Base-by-base conservation (phyloP, 2,888 invertebrate genomes). In the Troides aeacus region DNA sequence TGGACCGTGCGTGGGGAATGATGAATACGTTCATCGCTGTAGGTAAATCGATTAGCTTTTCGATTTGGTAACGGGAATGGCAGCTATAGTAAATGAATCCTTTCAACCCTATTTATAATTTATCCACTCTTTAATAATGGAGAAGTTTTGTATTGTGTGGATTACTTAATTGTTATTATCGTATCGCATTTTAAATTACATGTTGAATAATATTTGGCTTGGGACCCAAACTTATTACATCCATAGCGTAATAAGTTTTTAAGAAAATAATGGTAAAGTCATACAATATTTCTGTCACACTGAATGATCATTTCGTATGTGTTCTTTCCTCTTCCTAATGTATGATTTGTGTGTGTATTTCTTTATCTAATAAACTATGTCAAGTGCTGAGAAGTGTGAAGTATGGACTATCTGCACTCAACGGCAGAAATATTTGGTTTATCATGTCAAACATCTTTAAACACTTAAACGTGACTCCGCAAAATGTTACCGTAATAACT, bases 1-100 rank as follows among this genome's bases (percentile, higher is more conserved):
- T 72, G 71, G 72, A 72, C 71, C 70, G 73, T 72, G 64, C 71
- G 72, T 73, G 80, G 84, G 84, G 85, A 79, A 81, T 84, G 83
- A 85, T 83, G 79, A 79, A 86, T 84, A 77, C 71, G 73, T 73
- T 76, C 81, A 77, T 76, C 77, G 83, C 79, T 84, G 88, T 82
- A 87, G 85, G 86, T 89, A 87, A 89, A 88, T 88, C 82, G 85
- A 85, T 86, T 86, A 74, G 46, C 46, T 15, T 24, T 70, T 67
- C 61, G 70, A 67, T 71, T 67, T 64, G 61, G 30, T 10, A 59
- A 39, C 53, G 53, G 64, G 62, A 61, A 42, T 24, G 57, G 57
- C 17, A 61, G 21, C 67, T 64, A 59, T 69, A 59, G 57, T 66
- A 7, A 59, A 66, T 62, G 36, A 36, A 63, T 66, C 24, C 61